These are phyloP conservation scores for Mythimna albipuncta DNA, from an alignment of 2,888 invertebrate species.

Conservation along the genomic window DNA sequence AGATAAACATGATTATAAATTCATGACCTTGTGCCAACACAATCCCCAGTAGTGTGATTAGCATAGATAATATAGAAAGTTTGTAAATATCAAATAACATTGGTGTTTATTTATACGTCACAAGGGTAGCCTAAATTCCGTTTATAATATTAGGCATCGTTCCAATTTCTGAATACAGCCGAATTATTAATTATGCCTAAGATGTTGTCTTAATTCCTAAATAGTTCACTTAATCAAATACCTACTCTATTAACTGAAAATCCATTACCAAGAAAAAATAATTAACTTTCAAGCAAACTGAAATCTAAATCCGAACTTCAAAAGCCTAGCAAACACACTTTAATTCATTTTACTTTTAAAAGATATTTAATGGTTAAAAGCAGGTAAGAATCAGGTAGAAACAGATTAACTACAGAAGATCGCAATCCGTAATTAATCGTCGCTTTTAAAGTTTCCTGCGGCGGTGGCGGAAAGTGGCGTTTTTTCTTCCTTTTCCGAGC, in stretches of 20 bases:
- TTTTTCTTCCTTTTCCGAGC: slow-evolving; percentile 45
- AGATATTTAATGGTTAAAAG: background rate
- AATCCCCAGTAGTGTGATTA: slow-evolving; percentile 20
- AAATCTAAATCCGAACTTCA: background rate
- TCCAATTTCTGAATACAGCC: slow-evolving; percentile 25
- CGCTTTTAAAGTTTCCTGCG: slow-evolving; percentile 39
- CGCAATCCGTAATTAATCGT: slow-evolving; percentile 58
- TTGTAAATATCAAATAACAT: slow-evolving; percentile 18
- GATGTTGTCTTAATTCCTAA: background rate
- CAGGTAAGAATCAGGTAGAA: slow-evolving; percentile 20
- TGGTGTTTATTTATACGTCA: slow-evolving; percentile 10
- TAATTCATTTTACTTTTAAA: background rate
- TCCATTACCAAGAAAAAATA: background rate
- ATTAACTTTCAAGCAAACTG: background rate
- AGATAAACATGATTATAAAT: slow-evolving; percentile 8
- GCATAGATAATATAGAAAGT: slow-evolving; percentile 26
- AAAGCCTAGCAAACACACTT: slow-evolving; percentile 25
- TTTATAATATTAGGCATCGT: background rate
- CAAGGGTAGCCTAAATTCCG: background rate
- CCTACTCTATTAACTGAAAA: background rate
- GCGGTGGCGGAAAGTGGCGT: slow-evolving; percentile 20
- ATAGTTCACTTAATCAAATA: background rate
- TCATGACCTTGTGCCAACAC: slow-evolving; percentile 17
- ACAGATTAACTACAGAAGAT: slow-evolving; percentile 41
- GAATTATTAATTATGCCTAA: slow-evolving; percentile 2